Base-by-base conservation (phyloP, 2,888 invertebrate genomes). In the Spodoptera picta region DNA sequence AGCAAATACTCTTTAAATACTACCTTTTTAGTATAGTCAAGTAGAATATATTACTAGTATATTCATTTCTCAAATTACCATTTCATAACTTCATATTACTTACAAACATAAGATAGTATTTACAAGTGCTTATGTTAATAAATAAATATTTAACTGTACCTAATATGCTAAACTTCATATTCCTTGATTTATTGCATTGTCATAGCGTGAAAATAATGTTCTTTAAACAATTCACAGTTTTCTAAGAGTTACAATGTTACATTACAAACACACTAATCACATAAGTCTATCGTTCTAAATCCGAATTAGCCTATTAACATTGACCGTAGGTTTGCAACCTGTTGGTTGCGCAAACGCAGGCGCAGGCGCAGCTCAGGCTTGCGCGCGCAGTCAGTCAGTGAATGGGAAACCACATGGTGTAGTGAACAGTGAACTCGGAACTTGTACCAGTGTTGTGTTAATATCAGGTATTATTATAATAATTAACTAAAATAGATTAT, bases 271-370 rank as follows among this genome's bases (percentile, higher is more conserved):
- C 24, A 10, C 14, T n/a, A 12, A 43, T 48, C 55, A 41, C 27
- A 36, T 4, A 5, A 44, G 45, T 51, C 49, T 24, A 67, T 44
- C 48, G 75, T 78, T 73, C 78, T 72, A 78, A 82, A 73, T 81
- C 57, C 65, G 55, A 74, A 61, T 65, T 77, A 70, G 70, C 76
- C 83, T 73, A 85, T 77, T 88, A 88, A 87, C 88, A 88, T 87
- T 88, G 88, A 87, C 87, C 88, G 83, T 65, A 69, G 75, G 65
- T 47, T 60, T 44, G 72, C 59, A 65, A 74, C 64, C 49, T 57
- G 80, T 65, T 42, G 68, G 60, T 78, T 78, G 77, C 62, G 77
- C 82, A 77, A 79, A 62, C 60, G 49, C 55, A 65, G 61, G 65
- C 73, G 75, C 56, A 58, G 55, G 73, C 68, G 66, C 69, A 45